Conservation (phyloP, 2,888 invertebrate genomes). For the Mimachlamys varia region DNA sequence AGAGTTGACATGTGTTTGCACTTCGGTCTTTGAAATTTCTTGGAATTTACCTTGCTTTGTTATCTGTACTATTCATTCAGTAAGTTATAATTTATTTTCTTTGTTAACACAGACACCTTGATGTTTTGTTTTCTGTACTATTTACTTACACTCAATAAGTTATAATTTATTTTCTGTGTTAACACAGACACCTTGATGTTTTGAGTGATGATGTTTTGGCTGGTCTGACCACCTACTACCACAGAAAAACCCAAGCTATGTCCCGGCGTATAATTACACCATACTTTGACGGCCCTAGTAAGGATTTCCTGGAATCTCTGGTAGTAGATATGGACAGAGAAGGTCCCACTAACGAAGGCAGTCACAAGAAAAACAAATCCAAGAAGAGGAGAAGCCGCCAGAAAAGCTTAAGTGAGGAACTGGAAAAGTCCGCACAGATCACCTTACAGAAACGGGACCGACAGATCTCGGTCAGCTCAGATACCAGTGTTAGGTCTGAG, state of each 20-base stretch:
- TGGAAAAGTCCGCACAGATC: conserved; percentile 49
- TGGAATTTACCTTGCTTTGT: too few relatives aligned
- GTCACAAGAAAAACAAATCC: conserved; percentile 62
- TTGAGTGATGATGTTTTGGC: conserved; percentile 86
- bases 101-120: conserved; percentile 83
- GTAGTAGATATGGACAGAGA: conserved; percentile 53
- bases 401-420: conserved; percentile 66
- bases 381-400: conserved; percentile 66
- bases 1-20: too few relatives aligned
- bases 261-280: conserved; percentile 76
- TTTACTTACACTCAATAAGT: not conserved
- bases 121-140: conserved; percentile 77
- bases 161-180: not conserved
- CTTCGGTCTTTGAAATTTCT: too few relatives aligned
- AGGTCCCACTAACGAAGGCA: conserved; percentile 47
- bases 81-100: not conserved
- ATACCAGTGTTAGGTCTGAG: conserved; percentile 67
- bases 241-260: conserved; percentile 82
- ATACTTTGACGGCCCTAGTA: conserved; percentile 70
- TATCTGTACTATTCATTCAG: not conserved
- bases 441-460: conserved; percentile 53
- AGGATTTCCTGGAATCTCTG: conserved; percentile 68
- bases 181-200: conserved; percentile 84
- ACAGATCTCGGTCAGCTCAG: conserved; percentile 70
- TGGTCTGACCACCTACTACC: conserved; percentile 88